Conservation (phyloP, 2,797 vertebrate species). For the Rhincodon typus region DNA sequence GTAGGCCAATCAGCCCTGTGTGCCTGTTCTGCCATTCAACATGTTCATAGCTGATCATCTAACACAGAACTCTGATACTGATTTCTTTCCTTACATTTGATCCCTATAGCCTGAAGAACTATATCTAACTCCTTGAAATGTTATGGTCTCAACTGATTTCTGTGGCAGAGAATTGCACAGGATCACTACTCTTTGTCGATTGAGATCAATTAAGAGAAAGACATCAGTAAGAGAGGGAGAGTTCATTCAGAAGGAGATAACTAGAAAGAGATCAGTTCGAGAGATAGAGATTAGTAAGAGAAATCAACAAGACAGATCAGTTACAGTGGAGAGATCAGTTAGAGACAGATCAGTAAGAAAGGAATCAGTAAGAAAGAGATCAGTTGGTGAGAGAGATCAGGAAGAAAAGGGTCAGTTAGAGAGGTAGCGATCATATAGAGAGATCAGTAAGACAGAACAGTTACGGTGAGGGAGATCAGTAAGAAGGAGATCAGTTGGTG, state of each 20-base stretch:
- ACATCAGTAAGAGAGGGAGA: neutral
- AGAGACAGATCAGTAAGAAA: neutral
- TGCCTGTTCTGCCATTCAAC: too few relatives aligned
- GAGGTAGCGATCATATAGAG: neutral
- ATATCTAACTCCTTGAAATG: too few relatives aligned
- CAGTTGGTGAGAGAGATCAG: constrained; percentile 3
- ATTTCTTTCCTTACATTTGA: too few relatives aligned
- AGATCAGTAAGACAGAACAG: neutral
- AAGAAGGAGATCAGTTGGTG: neutral
- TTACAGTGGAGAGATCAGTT: neutral
- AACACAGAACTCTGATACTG: too few relatives aligned
- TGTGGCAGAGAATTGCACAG: too few relatives aligned
- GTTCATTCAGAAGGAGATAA: too few relatives aligned
- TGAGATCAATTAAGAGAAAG: neutral
- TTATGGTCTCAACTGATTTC: too few relatives aligned
- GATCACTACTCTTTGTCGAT: too few relatives aligned
- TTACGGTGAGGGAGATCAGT: neutral
- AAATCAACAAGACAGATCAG: neutral
- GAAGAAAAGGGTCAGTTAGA: too few relatives aligned
- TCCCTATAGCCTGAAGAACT: too few relatives aligned
- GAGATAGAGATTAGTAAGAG: neutral
- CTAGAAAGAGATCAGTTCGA: neutral
- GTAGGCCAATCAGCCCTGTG: too few relatives aligned
- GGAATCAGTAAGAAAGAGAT: neutral
- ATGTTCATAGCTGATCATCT: too few relatives aligned